A percentile compares a stretch with the other conserved stretches of the same genome.
phyloP scores from a whole-genome alignment of 53 echinoderm and acorn worm genomes.

The Patiria pectinifera region DNA sequence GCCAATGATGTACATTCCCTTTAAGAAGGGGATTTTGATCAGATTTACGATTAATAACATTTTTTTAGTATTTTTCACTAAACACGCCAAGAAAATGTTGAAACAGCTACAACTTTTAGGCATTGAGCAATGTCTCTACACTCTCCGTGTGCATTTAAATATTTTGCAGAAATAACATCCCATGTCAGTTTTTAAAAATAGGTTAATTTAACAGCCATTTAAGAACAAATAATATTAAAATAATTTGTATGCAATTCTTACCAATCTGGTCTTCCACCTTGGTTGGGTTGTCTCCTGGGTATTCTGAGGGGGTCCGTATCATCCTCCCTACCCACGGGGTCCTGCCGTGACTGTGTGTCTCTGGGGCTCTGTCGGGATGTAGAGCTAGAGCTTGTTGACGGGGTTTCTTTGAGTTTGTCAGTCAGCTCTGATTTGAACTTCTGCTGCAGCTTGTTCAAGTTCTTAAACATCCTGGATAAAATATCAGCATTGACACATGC shows the following conservation, averaged over 20 bases:
- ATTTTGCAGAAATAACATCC: too few species aligned
- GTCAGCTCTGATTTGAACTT: constrained; percentile 68
- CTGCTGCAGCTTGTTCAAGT: constrained; percentile 67
- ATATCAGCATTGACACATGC: neutral
- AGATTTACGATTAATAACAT: too few species aligned
- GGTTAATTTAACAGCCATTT: neutral
- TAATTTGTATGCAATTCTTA: constrained; percentile 33
- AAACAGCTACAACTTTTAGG: too few species aligned
- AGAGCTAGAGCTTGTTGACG: neutral
- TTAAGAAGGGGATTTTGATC: too few species aligned
- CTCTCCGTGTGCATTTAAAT: too few species aligned
- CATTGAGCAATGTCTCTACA: too few species aligned
- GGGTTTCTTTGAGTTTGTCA: constrained; percentile 49
- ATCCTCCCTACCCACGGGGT: constrained; percentile 32
- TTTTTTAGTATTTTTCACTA: too few species aligned
- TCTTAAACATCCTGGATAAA: constrained; percentile 71
- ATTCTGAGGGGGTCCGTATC: constrained; percentile 83
- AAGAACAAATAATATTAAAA: neutral
- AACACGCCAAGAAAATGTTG: too few species aligned
- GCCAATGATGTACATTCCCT: too few species aligned
- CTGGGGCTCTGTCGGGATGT: constrained; percentile 36
- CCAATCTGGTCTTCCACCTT: constrained; percentile 76
- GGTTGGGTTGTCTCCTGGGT: constrained; percentile 73
- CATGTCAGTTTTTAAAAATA: neutral
- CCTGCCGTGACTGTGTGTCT: constrained; percentile 43